Conservation (phyloP, 1,140 invertebrate genomes). For the Holcopasites calliopsidis region DNA sequence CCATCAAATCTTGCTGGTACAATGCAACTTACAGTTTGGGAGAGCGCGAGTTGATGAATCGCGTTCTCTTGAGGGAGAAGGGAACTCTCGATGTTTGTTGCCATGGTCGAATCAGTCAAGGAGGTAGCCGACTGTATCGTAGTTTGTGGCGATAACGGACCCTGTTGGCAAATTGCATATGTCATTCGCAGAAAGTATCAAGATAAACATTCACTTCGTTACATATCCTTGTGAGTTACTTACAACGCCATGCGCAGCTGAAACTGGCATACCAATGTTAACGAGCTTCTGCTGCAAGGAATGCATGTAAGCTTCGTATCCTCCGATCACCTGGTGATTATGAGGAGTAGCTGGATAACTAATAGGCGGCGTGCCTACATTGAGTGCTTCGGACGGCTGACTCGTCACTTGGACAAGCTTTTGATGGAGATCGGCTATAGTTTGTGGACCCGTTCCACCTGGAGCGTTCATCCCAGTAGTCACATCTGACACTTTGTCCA, state of each 20-base stretch:
- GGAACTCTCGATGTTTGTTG: conserved; percentile 19
- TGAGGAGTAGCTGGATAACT: conserved; percentile 83
- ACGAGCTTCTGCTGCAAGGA: conserved; percentile 82
- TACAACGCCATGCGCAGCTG: conserved; percentile 71
- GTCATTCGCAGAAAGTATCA: not conserved
- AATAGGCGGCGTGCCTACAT: conserved; percentile 77
- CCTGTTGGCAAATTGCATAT: conserved; percentile 62
- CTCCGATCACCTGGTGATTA: conserved; percentile 71
- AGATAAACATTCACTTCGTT: not conserved
- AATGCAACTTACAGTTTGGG: conserved; percentile 59
- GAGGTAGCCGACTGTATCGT: conserved; percentile 72
- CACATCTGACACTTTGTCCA: conserved; percentile 74
- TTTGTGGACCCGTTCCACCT: conserved; percentile 74
- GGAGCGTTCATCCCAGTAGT: not conserved
- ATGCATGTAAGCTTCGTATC: conserved; percentile 82
- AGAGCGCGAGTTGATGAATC: conserved; percentile 43
- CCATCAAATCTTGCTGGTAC: not conserved
- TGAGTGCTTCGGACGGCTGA: conserved; percentile 79
- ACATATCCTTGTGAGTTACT: conserved; percentile 35
- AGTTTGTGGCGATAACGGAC: conserved; percentile 79
- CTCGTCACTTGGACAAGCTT: conserved; percentile 81
- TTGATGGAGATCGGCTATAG: conserved; percentile 81
- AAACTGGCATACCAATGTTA: conserved; percentile 77
- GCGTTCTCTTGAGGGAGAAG: conserved; percentile 39
- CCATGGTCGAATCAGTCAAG: conserved; percentile 37